Percentiles rank a stretch among this genome's conserved stretches.
Conservation (phyloP, 2,797 vertebrate genomes). For the Cryptoprocta ferox region DNA sequence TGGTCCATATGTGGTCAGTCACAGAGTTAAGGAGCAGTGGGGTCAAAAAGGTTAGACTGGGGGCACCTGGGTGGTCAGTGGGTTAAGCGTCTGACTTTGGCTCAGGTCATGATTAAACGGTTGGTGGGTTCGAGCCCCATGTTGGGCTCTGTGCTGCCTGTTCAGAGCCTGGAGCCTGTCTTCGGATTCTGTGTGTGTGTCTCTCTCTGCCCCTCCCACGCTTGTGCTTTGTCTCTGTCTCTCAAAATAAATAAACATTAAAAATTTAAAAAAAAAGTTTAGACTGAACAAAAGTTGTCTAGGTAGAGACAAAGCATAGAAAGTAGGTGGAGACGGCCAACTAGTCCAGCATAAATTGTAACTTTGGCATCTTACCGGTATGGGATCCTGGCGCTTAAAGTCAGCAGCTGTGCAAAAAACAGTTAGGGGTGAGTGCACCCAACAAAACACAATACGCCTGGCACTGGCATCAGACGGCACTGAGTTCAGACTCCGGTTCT, state of each 20-base stretch:
- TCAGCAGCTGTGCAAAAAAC: not conserved
- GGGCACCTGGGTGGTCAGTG: too few relatives aligned
- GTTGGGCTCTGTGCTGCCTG: too few relatives aligned
- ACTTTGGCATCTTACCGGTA: not conserved
- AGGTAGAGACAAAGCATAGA: not conserved
- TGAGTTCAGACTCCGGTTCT: not conserved
- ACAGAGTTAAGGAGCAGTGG: not conserved
- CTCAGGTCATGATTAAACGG: too few relatives aligned
- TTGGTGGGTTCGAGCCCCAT: too few relatives aligned
- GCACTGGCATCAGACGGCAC: accelerated
- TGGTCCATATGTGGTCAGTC: accelerated
- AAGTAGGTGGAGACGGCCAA: not conserved
- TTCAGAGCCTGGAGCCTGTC: too few relatives aligned
- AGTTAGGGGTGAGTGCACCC: not conserved
- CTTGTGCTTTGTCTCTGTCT: too few relatives aligned
- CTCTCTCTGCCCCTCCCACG: too few relatives aligned
- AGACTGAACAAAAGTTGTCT: not conserved
- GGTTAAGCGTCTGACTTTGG: too few relatives aligned
- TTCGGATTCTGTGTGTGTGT: too few relatives aligned
- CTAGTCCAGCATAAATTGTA: not conserved
- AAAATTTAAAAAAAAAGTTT: too few relatives aligned
- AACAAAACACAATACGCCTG: not conserved
- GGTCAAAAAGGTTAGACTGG: accelerated
- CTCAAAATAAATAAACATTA: too few relatives aligned
- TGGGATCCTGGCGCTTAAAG: not conserved